Base-by-base conservation (phyloP, 2,888 invertebrate genomes). In the Sericinus montela region DNA sequence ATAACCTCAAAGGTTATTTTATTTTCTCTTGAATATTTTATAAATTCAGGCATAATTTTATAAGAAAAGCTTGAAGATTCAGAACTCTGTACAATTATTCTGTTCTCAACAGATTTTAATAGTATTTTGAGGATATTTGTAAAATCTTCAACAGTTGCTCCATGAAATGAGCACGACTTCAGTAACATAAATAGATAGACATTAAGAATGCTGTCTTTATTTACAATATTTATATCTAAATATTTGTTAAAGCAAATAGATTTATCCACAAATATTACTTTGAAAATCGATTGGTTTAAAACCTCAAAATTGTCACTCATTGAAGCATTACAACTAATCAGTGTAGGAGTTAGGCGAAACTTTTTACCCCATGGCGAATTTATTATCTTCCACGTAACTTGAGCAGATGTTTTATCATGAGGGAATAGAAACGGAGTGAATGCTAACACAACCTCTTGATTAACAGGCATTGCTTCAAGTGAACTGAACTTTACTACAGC, bases 381-480 rank as follows among this genome's bases (percentile, higher is more conserved):
- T 19, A 88, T 58, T 47, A 89, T 78, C 23, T 74, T 58, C 67
- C 71, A 74, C 7, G 87, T 67, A 0, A 77, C 54, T 51, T 70
- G 56, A 25, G 72, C 69, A 13, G 75, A 66, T 43, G 75, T 65
- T 52, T 67, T 49, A 58, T 87, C 77, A 39, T 71, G 63, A 0
- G 93, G 92, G 56, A 94, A 91, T 5, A 94, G 67, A 64, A 91
- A 91, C 9, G 94, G 93, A 23, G 93, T 69, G 15, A 93, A 72
- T 0, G 90, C 82, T 29, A 93, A 67, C 40, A 93, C 86, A 3
- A 91, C 88, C 53, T 89, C 83, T 43, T 91, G 89, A 58, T 92
- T 91, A 3, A 91, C 89, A 1, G 86, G 78, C 38, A 86, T 66
- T 0, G 78, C 67, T 14, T 79, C 65, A 0, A 82, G 55, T 0